phyloP scores from a whole-genome alignment of 2,888 invertebrate species.

The Chrysopilus asiliformis region DNA sequence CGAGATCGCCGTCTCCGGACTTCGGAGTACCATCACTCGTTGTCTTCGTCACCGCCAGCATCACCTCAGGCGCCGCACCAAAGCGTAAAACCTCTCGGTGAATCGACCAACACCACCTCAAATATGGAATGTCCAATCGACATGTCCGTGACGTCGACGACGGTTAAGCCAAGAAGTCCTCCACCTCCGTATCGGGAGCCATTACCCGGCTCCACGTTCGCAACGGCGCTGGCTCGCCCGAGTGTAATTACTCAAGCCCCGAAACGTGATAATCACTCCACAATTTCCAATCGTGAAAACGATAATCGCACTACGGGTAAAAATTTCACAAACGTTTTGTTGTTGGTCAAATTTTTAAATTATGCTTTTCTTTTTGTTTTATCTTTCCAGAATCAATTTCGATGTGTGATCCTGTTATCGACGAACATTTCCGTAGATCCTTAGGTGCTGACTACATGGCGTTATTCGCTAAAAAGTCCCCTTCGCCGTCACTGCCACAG shows the following conservation, averaged over 20 bases:
- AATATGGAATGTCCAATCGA: constrained; percentile 29
- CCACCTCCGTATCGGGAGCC: constrained; percentile 35
- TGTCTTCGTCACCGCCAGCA: constrained; percentile 7
- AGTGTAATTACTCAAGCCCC: constrained; percentile 51
- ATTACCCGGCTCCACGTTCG: constrained; percentile 28
- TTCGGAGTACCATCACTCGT: constrained; percentile 25
- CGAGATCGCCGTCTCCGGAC: constrained; percentile 48
- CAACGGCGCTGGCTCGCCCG: constrained; percentile 34
- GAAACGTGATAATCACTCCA: constrained; percentile 23
- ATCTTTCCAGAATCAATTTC: constrained; percentile 48
- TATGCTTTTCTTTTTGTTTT: too few relatives aligned
- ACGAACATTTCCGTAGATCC: constrained; percentile 89
- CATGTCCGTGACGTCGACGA: constrained; percentile 32
- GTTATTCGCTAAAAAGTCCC: constrained; percentile 44
- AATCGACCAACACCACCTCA: constrained; percentile 17
- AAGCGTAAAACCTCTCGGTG: constrained; percentile 5
- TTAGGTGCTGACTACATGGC: constrained; percentile 69
- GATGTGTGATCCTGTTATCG: constrained; percentile 81
- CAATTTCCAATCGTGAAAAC: constrained; percentile 24
- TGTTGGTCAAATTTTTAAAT: too few relatives aligned
- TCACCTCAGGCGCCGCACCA: constrained; percentile 9
- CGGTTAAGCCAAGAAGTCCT: constrained; percentile 26
- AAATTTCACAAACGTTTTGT: constrained; percentile 1
- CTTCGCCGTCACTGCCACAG: constrained; percentile 29
- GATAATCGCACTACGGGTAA: constrained; percentile 28